Evolutionary conservation across 2,888 invertebrate genomes (phyloP).

Genomic region (Argyresthia goedartella): DNA sequence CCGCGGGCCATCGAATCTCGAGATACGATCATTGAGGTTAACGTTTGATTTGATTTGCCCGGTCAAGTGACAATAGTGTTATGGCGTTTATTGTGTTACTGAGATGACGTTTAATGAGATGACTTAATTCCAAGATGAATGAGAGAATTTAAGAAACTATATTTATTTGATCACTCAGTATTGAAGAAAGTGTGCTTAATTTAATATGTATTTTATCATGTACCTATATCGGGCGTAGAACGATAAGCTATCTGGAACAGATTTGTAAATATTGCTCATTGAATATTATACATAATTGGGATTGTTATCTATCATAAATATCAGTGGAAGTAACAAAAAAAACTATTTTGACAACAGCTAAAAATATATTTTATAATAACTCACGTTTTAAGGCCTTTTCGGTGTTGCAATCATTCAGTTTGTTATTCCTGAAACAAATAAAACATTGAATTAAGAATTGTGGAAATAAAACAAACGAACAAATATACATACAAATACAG

Average conservation of each 20-base stretch:
- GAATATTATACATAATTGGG: too few species aligned
- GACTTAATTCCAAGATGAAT: neutral
- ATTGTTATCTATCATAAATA: too few species aligned
- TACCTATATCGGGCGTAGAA: too few species aligned
- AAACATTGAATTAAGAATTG: constrained; percentile 11
- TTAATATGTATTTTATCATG: neutral
- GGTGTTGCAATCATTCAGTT: constrained; percentile 56
- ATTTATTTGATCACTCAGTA: too few species aligned
- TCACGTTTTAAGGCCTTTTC: constrained; percentile 53
- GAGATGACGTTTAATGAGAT: neutral
- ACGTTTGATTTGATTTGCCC: constrained; percentile 35
- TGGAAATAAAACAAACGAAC: neutral
- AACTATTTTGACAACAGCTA: neutral
- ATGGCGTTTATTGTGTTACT: neutral
- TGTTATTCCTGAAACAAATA: constrained; percentile 48
- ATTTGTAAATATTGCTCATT: too few species aligned
- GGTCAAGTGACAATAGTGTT: neutral
- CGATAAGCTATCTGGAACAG: too few species aligned
- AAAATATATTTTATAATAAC: constrained; percentile 15
- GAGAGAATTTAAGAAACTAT: neutral
- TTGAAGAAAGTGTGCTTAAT: neutral
- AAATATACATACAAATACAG: neutral
- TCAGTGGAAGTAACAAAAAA: too few species aligned
- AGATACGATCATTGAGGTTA: constrained; percentile 43
- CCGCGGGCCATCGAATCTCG: constrained; percentile 20